These are phyloP conservation scores for Hippocampus kuda DNA, from an alignment of 2,797 vertebrate species.

Conservation along the genomic window DNA sequence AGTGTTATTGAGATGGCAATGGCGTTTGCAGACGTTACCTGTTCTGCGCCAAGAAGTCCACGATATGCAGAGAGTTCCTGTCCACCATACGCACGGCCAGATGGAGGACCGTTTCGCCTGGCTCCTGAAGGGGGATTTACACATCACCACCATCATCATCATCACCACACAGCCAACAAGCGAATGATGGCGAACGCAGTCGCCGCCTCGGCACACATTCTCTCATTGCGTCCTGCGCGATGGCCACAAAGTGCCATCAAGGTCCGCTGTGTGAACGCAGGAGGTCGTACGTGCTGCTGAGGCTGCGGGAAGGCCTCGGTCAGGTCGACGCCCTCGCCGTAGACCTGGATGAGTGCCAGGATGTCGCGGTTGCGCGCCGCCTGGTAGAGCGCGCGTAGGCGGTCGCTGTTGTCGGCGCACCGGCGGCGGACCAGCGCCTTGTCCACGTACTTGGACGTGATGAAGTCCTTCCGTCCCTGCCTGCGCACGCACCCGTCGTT, in stretches of 20 bases:
- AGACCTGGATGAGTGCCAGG: constrained; percentile 81
- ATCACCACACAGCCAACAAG: neutral
- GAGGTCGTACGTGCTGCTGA: constrained; percentile 78
- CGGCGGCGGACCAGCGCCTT: constrained; percentile 73
- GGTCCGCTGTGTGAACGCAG: too few species aligned
- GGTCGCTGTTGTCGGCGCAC: constrained; percentile 58
- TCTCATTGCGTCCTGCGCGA: too few species aligned
- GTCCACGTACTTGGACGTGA: constrained; percentile 92
- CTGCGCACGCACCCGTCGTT: constrained; percentile 49
- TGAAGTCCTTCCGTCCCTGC: constrained; percentile 91
- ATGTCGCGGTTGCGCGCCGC: constrained; percentile 80
- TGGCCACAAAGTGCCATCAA: too few species aligned
- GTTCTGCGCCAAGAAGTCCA: constrained; percentile 94
- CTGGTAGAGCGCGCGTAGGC: constrained; percentile 75
- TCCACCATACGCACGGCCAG: constrained; percentile 90
- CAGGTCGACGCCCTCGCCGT: constrained; percentile 85
- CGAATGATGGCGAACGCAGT: too few species aligned
- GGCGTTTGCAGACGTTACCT: constrained; percentile 53
- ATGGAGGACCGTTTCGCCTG: constrained; percentile 88
- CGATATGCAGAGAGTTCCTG: constrained; percentile 91
- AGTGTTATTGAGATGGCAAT: too few species aligned
- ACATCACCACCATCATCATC: neutral
- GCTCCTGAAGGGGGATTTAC: constrained; percentile 48
- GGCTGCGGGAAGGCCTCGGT: constrained; percentile 76
- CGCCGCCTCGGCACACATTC: too few species aligned